Evolutionary conservation across 2,797 vertebrate genomes (phyloP), one percentile per base, ranked within the genome.

Genomic region (Malacoctenus gilli): DNA sequence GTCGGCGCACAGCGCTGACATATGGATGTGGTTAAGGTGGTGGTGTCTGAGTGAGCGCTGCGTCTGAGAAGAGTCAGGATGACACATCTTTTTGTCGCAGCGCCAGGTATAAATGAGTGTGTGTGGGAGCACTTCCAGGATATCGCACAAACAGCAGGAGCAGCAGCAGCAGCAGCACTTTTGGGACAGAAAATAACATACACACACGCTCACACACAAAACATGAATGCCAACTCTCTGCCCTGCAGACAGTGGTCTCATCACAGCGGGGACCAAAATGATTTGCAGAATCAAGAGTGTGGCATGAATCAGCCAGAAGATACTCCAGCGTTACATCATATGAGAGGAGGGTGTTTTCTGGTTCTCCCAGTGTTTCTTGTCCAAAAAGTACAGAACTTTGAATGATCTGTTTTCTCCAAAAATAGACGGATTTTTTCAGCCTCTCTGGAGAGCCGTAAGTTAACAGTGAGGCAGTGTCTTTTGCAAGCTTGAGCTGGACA

Each of bases 61-160:
- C 36, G 38, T 71, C 77, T 83, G 79, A 37, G 53, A 63, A 82
- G 78, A 84, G 77, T 83, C 53, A 56, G 59, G 61, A 67, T 85
- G 79, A 89, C 82, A 74, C 79, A 79, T 80, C 68, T 59, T 66
- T 79, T 85, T 82, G 82, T 87, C 77, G 49, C 47, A 1, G 49
- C 18, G 76, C 56, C 80, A 82, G 82, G 35, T 75, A 54, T 53
- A 69, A 71, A 61, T 52, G 75, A 72, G 54, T 44, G 5, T 23
- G 32, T 12, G 21, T 39, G 46, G 71, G 67, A 75, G 34, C 23
- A 0, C 18, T 42, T 67, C 70, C 64, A 79, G 53, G 23, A 39
- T 31, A 43, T 25, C 55, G 13, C 58, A 9, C 25, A n/a, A 28
- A 9, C 61, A 40, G 59, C 56, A 31, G 66, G 55, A 38, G 38